phyloP scores from a whole-genome alignment of 1,140 invertebrate genomes.

The Aplysia californica region DNA sequence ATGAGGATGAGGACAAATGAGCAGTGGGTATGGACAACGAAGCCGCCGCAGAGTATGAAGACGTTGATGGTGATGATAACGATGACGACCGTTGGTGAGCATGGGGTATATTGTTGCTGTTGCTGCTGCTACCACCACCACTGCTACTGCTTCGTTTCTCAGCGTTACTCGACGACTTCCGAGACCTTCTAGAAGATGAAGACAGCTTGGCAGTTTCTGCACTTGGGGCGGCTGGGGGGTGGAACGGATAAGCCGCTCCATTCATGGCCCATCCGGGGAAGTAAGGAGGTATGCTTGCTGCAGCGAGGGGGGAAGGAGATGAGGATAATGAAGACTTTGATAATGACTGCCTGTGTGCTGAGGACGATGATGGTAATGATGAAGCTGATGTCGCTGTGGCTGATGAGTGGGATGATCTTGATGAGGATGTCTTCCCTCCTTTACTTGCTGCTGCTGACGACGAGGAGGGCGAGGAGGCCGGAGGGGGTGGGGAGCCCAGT shows the following conservation, averaged over 20 bases:
- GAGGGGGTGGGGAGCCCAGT: neutral
- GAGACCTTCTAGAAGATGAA: neutral
- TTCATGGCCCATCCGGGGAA: constrained; percentile 13
- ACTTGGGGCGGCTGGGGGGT: neutral
- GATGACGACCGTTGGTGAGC: neutral
- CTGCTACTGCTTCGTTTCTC: neutral
- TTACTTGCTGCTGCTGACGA: neutral
- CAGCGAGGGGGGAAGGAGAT: neutral
- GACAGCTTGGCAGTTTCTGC: neutral
- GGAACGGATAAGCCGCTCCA: neutral
- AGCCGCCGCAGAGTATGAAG: no score
- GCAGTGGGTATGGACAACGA: constrained; percentile 11
- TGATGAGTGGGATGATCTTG: neutral
- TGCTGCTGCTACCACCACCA: neutral
- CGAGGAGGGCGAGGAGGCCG: neutral
- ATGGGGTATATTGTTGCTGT: neutral
- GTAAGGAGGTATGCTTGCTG: neutral
- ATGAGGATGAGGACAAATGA: no score
- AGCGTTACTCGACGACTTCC: neutral
- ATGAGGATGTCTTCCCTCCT: neutral
- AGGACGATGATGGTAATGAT: neutral
- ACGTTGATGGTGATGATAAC: no score
- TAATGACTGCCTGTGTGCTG: neutral
- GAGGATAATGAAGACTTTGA: neutral
- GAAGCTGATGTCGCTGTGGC: neutral